Evolutionary conservation across 2,797 vertebrate genomes (phyloP), one percentile per base, ranked within the genome.

Genomic region (Danio tinwini): DNA sequence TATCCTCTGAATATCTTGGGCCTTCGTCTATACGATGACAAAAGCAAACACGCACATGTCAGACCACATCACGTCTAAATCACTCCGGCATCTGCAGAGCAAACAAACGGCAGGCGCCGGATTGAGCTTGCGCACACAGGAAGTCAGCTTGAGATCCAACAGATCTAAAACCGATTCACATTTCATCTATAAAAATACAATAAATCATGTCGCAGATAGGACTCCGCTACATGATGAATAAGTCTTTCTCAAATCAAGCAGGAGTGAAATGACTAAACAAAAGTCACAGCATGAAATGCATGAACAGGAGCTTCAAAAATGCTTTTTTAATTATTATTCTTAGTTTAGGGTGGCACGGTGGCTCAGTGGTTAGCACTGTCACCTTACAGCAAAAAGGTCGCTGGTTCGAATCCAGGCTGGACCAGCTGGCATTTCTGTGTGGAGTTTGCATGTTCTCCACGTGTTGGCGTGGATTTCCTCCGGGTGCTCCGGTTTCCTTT

Each of bases 41-140:
- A 90, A 85, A 89, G 92, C 86, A 90, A 86, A 91, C 85, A 89
- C 79, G 87, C 44, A 80, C 11, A 90, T 56, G 90, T 93, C 92
- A 92, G 82, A 85, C 83, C 82, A 85, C 86, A 91, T 93, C 89
- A 93, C 84, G 88, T 79, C 85, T 82, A 88, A 90, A 67, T 85
- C 89, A 89, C 73, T 86, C 85, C 90, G 82, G 87, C 85, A 73
- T 88, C 83, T 87, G 84, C 85, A 91, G 85, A 86, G 87, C 90
- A 94, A 93, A 93, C 90, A 92, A 78, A 71, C 55, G 49, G 19
- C 50, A 49, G 49, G 11, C 16, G 0, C 37, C 69, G 29, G 45
- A 56, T 50, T 81, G 73, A 44, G 4, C 73, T 68, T 68, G 49
- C 69, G 65, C 68, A 81, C 62, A 72, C 68, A 73, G 67, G 45